Percentiles rank a stretch among this genome's conserved stretches.
Evolutionary conservation across 30 jellyfish, hydroid and myxozoan genomes (phyloP).

Genomic region (Cassiopea andromeda): DNA sequence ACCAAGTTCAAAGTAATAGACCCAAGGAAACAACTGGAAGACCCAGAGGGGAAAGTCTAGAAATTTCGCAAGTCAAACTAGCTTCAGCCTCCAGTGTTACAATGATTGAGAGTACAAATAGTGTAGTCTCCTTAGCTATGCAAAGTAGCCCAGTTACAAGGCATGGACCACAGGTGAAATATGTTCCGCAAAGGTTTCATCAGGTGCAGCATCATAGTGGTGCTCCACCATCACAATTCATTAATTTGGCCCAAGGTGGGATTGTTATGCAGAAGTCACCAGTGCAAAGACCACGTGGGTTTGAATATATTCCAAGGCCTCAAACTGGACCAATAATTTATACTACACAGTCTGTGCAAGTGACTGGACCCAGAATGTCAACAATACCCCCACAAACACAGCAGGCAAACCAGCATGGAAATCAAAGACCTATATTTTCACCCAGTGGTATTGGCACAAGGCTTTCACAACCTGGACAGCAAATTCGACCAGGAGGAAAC

Average conservation of each 20-base stretch:
- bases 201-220: conserved; percentile 25
- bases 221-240: conserved; percentile 27
- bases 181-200: conserved; percentile 64
- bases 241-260: conserved; percentile 60
- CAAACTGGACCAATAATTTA: conserved; percentile 53
- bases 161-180: conserved; percentile 70
- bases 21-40: conserved; percentile 14
- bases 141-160: conserved; percentile 30
- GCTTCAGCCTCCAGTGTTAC: not conserved
- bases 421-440: conserved; percentile 52
- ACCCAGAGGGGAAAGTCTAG: conserved; percentile 28
- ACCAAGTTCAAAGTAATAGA: not conserved
- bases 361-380: conserved; percentile 83
- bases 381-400: conserved; percentile 76
- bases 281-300: conserved; percentile 54
- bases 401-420: conserved; percentile 55
- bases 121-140: not conserved
- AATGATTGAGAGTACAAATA: not conserved
- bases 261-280: conserved; percentile 53
- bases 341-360: conserved; percentile 70
- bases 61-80: not conserved
- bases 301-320: conserved; percentile 39
- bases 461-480: conserved; percentile 54
- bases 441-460: conserved; percentile 49
- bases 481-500: conserved; percentile 34